Conservation (phyloP, 2,113 vertebrate species). For the Hypanus sabinus region DNA sequence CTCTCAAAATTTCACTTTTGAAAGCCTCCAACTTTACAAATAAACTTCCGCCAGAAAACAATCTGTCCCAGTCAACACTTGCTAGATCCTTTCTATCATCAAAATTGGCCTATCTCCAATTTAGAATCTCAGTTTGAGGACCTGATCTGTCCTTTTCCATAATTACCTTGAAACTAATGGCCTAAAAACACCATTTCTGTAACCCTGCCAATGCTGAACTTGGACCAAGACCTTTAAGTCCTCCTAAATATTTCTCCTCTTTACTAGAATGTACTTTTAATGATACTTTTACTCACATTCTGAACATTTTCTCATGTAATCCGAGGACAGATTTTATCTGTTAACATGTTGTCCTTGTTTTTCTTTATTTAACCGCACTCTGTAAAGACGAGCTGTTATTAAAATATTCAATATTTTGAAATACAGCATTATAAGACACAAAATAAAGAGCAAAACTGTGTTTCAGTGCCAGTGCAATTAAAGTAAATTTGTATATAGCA, state of each 20-base stretch:
- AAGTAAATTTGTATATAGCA: neutral
- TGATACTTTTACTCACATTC: neutral
- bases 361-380: neutral
- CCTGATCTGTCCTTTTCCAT: too few species aligned
- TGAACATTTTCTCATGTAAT: neutral
- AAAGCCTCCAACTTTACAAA: too few species aligned
- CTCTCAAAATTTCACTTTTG: too few species aligned
- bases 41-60: too few species aligned
- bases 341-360: neutral
- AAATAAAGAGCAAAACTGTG: neutral
- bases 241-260: neutral
- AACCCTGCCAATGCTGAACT: too few species aligned
- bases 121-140: too few species aligned
- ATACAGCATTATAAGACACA: neutral
- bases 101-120: too few species aligned
- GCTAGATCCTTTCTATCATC: too few species aligned
- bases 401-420: slow-evolving; percentile 10
- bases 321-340: neutral
- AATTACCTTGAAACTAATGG: too few species aligned
- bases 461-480: too few species aligned
- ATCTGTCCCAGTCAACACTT: too few species aligned
- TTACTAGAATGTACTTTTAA: neutral
- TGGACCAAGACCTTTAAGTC: neutral
- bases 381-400: neutral
- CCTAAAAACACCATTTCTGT: too few species aligned